Percentiles rank a stretch among this genome's conserved stretches.
Evolutionary conservation across 2,113 vertebrate genomes (phyloP).

Genomic region (Phrynosoma blainvillii): DNA sequence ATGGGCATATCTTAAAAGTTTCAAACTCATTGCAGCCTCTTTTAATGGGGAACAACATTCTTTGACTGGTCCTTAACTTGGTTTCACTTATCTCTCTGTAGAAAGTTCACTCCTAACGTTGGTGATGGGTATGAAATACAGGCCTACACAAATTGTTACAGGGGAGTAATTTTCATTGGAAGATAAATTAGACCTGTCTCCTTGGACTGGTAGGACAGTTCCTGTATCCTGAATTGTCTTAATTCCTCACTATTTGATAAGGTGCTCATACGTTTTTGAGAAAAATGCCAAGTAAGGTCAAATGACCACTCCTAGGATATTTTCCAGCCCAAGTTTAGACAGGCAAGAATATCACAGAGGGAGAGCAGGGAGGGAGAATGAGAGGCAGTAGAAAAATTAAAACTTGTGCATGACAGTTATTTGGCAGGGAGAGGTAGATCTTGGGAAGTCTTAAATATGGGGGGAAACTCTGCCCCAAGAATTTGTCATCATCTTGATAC

Average conservation of each 20-base stretch:
- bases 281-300: conserved; percentile 55
- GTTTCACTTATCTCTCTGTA: conserved; percentile 73
- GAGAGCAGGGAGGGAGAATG: background rate
- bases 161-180: conserved; percentile 55
- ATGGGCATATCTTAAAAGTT: conserved; percentile 41
- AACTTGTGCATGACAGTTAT: rapidly evolving
- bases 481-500: background rate
- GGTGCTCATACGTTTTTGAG: background rate
- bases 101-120: conserved; percentile 64
- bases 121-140: conserved; percentile 73
- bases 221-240: conserved; percentile 44
- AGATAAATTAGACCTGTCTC: conserved; percentile 70
- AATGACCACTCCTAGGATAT: background rate
- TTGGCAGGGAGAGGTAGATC: conserved; percentile 9
- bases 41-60: conserved; percentile 63
- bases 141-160: conserved; percentile 66
- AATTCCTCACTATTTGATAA: conserved; percentile 59
- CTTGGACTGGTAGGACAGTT: conserved; percentile 59
- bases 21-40: conserved; percentile 67
- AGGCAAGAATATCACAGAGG: background rate
- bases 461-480: rapidly evolving
- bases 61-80: conserved; percentile 72
- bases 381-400: rapidly evolving
- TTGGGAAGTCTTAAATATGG: background rate
- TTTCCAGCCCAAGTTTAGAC: rapidly evolving